Base-by-base conservation (phyloP, 1,140 invertebrate species). In the Stegodyphus dumicola region DNA sequence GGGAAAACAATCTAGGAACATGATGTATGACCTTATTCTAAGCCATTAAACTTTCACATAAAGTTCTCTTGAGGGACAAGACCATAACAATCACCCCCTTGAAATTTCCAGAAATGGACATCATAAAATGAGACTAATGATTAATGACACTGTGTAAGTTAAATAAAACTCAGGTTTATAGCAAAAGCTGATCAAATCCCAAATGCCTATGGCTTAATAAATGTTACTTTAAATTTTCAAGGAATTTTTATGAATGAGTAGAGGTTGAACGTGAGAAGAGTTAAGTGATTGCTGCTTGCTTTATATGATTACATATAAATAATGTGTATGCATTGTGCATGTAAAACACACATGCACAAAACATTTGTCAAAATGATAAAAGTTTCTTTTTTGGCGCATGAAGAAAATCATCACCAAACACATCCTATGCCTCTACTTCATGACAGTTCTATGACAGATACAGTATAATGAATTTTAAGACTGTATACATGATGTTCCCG, bases 31-130 rank as follows among this genome's bases (percentile, higher is more conserved):
- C 71, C 71, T 75, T 75, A 60, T 53, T 66, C 33, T 75, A 75
- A 67, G 33, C 71, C 10, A 51, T n/a, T 54, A 70, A 66, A 49
- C 17, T 84, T 76, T 56, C 65, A 54, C 52, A 69, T 69, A 77
- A 80, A 75, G 48, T 48, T 77, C 60, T 85, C 65, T 76, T 85
- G 74, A 85, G 56, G 71, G 81, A 76, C 77, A 84, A 66, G 18
- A 80, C 66, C 49, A 60, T 15, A 49, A 48, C 54, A 73, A 51
- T 49, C 69, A 85, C 73, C 81, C 77, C 66, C 81, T 73, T 85
- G 74, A 85, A 85, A 85, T 85, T 85, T 85, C 81, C 76, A 85
- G 73, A 33, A 76, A 33, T 85, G 79, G 69, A 85, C 73, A 77
- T 73, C 13, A 85, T 64, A 54, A 84, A 73, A 84, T 84, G 80